Base-by-base conservation (phyloP, 2,888 invertebrate genomes). In the Leistus spinibarbis region DNA sequence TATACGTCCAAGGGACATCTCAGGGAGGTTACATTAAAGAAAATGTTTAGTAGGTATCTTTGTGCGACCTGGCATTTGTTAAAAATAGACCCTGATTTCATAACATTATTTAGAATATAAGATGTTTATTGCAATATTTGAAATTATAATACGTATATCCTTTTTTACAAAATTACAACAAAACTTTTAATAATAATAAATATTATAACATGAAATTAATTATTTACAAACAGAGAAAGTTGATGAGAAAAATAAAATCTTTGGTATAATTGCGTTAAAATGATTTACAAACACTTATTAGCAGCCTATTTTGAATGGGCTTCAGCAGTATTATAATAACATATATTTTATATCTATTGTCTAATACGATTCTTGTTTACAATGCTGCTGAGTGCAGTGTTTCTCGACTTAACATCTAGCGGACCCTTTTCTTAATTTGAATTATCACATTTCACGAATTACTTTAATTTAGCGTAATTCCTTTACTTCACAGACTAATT, bases 391-490 rank as follows among this genome's bases (percentile, higher is more conserved):
- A 63, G 23, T 62, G 54, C 24, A 75, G 60, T 23, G 23, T 56
- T 64, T 63, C 75, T 75, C 69, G 69, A 68, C 75, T 75, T 68
- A 62, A 75, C 69, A 40, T 69, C 19, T 60, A 40, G 7, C 40
- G 7, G 40, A 40, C 40, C 40, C 7, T 22, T 66, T 40, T n/a
- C n/a, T 65, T 71, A 73, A 60, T 67, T 64, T 69, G 63, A 68
- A 69, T 69, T 75, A 75, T 75, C 75, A 75, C 75, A 75, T 69
- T 75, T 75, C 75, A 53, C 40, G 57, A 72, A 72, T 72, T 72
- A 72, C 72, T 60, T 64, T 54, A 16, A 57, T 9, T 23, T 23
- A 1, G 16, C 67, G 74, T 74, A 74, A 74, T 67, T 74, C 64
- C 54, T 68, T 67, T 62, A 73, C 73, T 73, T 73, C 73, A 73